Base-by-base conservation (phyloP, 2,888 invertebrate genomes). In the Timema podura region DNA sequence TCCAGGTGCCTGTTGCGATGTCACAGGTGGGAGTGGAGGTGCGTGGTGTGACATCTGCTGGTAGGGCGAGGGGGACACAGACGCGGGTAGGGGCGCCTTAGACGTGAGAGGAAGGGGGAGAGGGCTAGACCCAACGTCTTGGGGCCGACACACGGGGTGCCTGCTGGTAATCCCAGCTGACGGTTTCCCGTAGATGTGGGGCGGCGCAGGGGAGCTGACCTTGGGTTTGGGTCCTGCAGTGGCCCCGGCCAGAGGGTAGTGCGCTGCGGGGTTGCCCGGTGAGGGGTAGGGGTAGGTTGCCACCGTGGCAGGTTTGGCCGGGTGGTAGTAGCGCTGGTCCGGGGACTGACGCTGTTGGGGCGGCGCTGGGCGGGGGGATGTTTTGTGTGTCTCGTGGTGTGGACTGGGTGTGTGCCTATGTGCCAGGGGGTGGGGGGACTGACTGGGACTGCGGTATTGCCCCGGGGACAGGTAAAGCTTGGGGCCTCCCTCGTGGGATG, bases 181-280 rank as follows among this genome's bases (percentile, higher is more conserved):
- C 48, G 73, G 73, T 74, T 90, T 91, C 65, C 90, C 90, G 79
- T 91, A 91, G 73, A 91, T 88, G 78, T 90, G 90, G 68, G 88
- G 89, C 64, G 91, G 91, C 70, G 91, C 91, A 0, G 91, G 91
- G 78, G 90, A 90, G 76, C 90, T 91, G 64, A 91, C 91, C 89
- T 89, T 16, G 87, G 87, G 76, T 87, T 88, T 61, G 83, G 82
- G 68, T 83, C 85, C 64, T 84, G 83, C 65, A 48, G 61, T 64
- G 9, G 54, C 72, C 30, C 66, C 68, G 30, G 68, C 70, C 51
- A 66, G 57, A 11, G 81, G 79, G 81, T 86, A 79, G 76, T 87
- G 79, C 77, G 85, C 79, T 7, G 78, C 75, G 2, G 78, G 78
- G 54, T 84, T 83, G 80, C 82, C 77, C 78, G 81, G 80, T 74